These are phyloP conservation scores for Aldabrachelys gigantea DNA, from an alignment of 2,113 vertebrate genomes.

Conservation along the genomic window DNA sequence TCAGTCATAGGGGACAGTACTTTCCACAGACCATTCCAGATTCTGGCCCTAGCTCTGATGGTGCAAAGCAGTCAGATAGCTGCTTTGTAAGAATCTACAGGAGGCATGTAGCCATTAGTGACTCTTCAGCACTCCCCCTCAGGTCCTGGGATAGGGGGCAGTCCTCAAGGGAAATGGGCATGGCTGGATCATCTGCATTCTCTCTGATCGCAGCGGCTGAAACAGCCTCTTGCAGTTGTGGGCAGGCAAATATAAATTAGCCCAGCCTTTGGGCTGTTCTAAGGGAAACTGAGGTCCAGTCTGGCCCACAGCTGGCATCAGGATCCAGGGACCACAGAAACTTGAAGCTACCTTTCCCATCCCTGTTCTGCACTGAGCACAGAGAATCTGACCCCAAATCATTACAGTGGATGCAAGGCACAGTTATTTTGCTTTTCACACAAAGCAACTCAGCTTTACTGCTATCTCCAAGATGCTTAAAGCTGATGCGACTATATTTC, in stretches of 20 bases:
- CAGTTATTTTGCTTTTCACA: neutral
- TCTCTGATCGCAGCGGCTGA: neutral
- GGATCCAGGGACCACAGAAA: neutral
- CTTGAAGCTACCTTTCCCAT: neutral
- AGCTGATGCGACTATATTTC: neutral
- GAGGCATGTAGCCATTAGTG: neutral
- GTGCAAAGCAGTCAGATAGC: fast-evolving
- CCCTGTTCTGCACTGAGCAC: neutral
- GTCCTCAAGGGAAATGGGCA: neutral
- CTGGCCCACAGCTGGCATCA: fast-evolving
- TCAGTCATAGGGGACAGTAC: fast-evolving
- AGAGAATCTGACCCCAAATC: neutral
- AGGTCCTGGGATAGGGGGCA: fast-evolving
- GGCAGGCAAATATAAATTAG: neutral
- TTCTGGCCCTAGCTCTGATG: neutral
- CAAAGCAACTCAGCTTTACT: neutral
- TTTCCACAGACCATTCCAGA: neutral
- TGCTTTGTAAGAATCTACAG: fast-evolving
- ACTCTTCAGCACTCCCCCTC: neutral
- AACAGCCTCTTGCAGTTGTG: fast-evolving
- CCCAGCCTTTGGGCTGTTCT: neutral
- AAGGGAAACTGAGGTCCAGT: neutral
- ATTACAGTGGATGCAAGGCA: neutral
- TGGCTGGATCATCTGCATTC: neutral
- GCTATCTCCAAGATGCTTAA: neutral